Conservation (phyloP, 23 tunicate species). For the Ciona savignyi region DNA sequence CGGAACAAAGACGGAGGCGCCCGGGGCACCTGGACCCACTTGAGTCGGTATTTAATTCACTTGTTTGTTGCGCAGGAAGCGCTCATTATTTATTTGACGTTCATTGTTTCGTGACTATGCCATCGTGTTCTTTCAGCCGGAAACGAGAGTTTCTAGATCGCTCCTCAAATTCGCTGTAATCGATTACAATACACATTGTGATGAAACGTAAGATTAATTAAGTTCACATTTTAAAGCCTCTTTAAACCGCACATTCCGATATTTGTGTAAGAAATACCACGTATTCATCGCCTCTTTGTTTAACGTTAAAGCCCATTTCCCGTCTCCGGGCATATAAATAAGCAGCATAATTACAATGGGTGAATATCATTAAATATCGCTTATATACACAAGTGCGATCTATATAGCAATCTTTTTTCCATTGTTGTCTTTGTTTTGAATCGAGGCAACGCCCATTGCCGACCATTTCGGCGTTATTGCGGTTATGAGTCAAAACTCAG, state of each 20-base stretch:
- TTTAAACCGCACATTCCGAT: background rate
- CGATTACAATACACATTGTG: background rate
- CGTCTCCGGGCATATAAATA: background rate
- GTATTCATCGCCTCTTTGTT: too few species aligned
- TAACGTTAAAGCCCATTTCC: background rate
- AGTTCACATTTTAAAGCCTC: background rate
- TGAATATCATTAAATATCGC: background rate
- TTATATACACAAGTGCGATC: background rate
- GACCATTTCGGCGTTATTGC: background rate
- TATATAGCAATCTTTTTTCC: background rate
- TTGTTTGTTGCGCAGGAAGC: background rate
- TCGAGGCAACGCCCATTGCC: background rate
- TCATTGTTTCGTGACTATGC: background rate
- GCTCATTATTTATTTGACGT: background rate
- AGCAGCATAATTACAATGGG: background rate
- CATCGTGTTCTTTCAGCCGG: background rate
- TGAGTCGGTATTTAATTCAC: slow-evolving; percentile 13
- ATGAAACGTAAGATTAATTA: background rate
- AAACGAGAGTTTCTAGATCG: background rate
- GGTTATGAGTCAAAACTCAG: background rate
- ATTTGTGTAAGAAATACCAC: too few species aligned
- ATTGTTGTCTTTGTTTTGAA: background rate
- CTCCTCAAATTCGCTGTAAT: background rate
- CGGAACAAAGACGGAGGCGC: slow-evolving; percentile 24
- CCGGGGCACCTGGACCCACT: slow-evolving; percentile 33